phyloP scores from a whole-genome alignment of 2,797 vertebrate genomes.

The Esox lucius region DNA sequence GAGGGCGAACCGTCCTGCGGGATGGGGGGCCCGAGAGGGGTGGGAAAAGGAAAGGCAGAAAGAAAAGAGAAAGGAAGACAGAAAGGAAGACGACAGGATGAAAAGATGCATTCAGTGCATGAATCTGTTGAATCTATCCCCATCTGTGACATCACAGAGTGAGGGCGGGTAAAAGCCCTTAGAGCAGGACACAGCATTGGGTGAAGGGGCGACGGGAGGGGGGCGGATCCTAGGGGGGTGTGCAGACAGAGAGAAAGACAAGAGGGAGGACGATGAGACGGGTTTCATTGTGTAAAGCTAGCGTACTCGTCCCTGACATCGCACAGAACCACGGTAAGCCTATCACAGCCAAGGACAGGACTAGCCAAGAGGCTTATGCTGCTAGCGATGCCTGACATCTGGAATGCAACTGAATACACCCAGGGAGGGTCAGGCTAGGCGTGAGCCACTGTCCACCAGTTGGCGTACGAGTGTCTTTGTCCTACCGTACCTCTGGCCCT shows the following conservation, averaged over 20 bases:
- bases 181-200: conserved; percentile 1
- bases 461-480: too few relatives aligned
- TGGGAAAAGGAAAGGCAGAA: neutral
- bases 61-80: conserved; percentile 8
- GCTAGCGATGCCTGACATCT: neutral
- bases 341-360: too few relatives aligned
- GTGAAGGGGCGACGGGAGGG: neutral
- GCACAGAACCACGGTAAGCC: too few relatives aligned
- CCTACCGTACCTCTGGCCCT: conserved; percentile 84
- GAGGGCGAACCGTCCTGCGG: conserved; percentile 84
- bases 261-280: neutral
- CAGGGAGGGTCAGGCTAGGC: neutral
- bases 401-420: neutral
- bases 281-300: neutral
- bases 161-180: conserved; percentile 23
- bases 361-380: too few relatives aligned
- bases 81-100: conserved; percentile 12
- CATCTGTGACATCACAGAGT: conserved; percentile 2
- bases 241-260: neutral
- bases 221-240: neutral
- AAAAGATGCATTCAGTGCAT: conserved; percentile 2
- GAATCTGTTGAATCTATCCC: neutral
- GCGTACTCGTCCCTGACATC: too few relatives aligned
- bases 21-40: too few relatives aligned
- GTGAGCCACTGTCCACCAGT: neutral